These are phyloP conservation scores for Hassar affinis DNA, from an alignment of 2,113 vertebrate genomes.

Conservation along the genomic window DNA sequence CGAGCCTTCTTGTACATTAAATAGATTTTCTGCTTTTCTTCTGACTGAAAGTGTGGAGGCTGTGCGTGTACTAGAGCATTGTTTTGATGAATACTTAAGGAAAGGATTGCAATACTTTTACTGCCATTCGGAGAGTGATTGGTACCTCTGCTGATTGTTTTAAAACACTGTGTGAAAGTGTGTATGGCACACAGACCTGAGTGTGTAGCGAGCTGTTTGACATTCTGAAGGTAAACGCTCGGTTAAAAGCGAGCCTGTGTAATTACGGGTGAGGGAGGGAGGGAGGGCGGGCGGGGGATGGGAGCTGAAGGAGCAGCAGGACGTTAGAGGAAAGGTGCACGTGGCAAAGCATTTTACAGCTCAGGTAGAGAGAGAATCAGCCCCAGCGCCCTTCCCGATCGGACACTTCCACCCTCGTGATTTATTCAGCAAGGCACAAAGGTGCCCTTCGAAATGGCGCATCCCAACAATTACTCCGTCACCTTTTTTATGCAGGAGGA, in stretches of 20 bases:
- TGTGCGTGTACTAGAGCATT: neutral
- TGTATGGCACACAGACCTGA: conserved; percentile 21
- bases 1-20: neutral
- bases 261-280: conserved; percentile 55
- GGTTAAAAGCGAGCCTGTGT: conserved; percentile 58
- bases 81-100: neutral
- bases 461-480: conserved; percentile 44
- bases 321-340: conserved; percentile 50
- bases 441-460: conserved; percentile 54
- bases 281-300: conserved; percentile 28
- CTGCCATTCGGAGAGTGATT: neutral
- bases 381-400: conserved; percentile 47
- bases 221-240: conserved; percentile 59
- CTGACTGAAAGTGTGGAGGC: neutral
- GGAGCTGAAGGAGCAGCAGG: conserved; percentile 64
- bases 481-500: conserved; percentile 33
- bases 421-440: conserved; percentile 54
- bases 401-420: conserved; percentile 56
- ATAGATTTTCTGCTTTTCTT: neutral
- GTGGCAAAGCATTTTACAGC: conserved; percentile 53
- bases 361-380: conserved; percentile 54
- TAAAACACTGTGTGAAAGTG: conserved; percentile 1
- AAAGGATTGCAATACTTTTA: neutral
- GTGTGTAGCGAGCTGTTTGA: conserved; percentile 56
- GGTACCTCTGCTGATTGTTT: neutral